phyloP scores from a whole-genome alignment of 2,113 vertebrate genomes.

The Cebidichthys violaceus region DNA sequence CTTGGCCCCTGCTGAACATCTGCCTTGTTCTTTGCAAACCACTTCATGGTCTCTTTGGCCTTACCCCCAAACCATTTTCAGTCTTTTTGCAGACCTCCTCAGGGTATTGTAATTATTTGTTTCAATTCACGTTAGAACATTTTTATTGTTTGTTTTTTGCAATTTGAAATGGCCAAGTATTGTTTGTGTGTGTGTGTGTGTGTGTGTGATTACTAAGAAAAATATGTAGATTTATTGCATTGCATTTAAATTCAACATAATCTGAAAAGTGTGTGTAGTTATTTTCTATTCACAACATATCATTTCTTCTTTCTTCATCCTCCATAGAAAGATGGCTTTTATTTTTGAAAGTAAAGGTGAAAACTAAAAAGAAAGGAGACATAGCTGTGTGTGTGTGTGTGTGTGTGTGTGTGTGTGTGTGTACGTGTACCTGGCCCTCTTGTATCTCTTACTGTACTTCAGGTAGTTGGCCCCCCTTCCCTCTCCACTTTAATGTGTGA shows the following conservation, averaged over 20 bases:
- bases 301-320: neutral
- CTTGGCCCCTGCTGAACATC: neutral
- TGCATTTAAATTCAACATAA: neutral
- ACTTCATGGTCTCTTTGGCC: too few species aligned
- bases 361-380: neutral
- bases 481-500: constrained; percentile 45
- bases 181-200: neutral
- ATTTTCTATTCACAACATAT: neutral
- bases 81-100: neutral
- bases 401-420: neutral
- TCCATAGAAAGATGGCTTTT: neutral
- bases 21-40: neutral
- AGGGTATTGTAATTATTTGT: neutral
- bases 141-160: neutral
- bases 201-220: neutral
- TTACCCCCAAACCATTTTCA: neutral
- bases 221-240: neutral
- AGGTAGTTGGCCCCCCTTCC: constrained; percentile 20
- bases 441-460: constrained; percentile 34
- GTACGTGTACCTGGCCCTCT: neutral
- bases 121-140: neutral
- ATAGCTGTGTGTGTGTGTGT: neutral
- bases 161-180: neutral
- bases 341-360: neutral
- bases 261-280: neutral